Percentiles rank a stretch among this genome's conserved stretches.
phyloP scores from a whole-genome alignment of 2,113 vertebrate genomes.

The Telmatochromis sp. region DNA sequence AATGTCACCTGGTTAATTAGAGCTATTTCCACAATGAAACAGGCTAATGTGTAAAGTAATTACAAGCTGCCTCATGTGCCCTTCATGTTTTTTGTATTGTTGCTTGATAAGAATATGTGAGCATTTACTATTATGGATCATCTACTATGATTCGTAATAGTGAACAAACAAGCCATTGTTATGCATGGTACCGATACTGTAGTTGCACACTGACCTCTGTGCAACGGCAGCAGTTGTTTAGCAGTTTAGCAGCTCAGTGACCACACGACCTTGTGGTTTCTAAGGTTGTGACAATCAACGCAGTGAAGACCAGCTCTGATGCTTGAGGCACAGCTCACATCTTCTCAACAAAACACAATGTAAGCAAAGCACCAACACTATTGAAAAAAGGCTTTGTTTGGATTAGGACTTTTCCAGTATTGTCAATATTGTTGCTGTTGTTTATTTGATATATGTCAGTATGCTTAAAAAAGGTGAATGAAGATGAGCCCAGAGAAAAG shows the following conservation, averaged over 20 bases:
- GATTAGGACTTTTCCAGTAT: neutral
- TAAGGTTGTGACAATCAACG: fast-evolving
- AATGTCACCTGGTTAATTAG: fast-evolving
- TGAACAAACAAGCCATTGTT: neutral
- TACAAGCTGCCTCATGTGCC: neutral
- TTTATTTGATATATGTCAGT: neutral
- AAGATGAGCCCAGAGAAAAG: neutral
- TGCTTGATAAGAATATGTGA: neutral
- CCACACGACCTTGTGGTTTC: neutral
- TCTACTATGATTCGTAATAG: neutral
- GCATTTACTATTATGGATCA: neutral
- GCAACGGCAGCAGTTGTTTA: neutral
- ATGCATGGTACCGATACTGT: neutral
- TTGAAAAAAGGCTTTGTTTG: neutral
- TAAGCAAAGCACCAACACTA: neutral
- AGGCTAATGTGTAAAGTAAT: neutral
- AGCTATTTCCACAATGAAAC: fast-evolving
- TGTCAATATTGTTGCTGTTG: neutral
- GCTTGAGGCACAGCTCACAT: no score
- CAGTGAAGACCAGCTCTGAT: neutral
- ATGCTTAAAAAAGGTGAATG: neutral
- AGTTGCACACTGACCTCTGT: neutral
- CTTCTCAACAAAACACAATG: no score
- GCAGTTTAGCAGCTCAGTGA: neutral
- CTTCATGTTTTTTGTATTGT: neutral